These are phyloP conservation scores for Phrynosoma blainvillii DNA, from an alignment of 2,113 vertebrate genomes.

Conservation along the genomic window DNA sequence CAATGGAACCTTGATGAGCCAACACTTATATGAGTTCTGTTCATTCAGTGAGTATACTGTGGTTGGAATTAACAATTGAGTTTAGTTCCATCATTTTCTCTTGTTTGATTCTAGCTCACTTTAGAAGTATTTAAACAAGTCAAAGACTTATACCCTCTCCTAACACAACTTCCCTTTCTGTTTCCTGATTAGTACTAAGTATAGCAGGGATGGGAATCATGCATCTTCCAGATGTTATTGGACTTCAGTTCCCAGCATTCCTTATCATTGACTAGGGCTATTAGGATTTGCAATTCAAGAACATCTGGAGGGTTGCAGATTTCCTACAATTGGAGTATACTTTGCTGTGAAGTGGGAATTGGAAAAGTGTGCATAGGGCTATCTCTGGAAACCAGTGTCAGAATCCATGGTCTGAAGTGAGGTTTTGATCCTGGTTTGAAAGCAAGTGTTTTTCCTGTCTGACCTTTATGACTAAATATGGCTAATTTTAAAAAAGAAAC, in stretches of 20 bases:
- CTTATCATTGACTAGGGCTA: too few relatives aligned
- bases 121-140: not conserved
- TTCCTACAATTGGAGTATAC: too few relatives aligned
- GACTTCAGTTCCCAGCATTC: too few relatives aligned
- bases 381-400: not conserved
- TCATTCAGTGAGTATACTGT: too few relatives aligned
- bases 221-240: too few relatives aligned
- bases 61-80: too few relatives aligned
- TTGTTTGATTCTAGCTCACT: not conserved
- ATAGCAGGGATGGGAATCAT: too few relatives aligned
- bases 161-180: not conserved
- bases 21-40: too few relatives aligned
- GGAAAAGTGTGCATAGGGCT: not conserved
- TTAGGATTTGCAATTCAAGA: too few relatives aligned
- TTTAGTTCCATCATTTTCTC: not conserved
- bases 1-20: too few relatives aligned
- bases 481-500: not conserved
- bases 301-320: too few relatives aligned
- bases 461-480: not conserved
- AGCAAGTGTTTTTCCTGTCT: not conserved
- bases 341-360: not conserved
- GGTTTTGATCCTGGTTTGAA: not conserved
- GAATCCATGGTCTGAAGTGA: not conserved
- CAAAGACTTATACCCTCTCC: not conserved
- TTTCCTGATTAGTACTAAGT: not conserved